A percentile compares a stretch with the other conserved stretches of the same genome.
Conservation (phyloP, 2,113 vertebrate species). For the Sterrhoptilus dennistouni region DNA sequence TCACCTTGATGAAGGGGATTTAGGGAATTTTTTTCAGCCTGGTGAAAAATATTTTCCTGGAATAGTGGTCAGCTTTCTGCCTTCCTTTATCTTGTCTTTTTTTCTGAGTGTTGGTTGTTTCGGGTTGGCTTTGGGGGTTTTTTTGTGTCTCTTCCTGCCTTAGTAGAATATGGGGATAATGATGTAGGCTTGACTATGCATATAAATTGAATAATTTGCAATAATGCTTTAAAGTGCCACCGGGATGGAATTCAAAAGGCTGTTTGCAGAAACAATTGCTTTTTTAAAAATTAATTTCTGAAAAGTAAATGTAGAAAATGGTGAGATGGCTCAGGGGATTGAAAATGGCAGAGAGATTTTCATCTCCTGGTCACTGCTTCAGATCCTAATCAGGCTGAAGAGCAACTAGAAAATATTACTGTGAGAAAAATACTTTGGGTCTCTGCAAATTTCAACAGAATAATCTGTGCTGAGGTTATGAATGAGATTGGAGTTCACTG, state of each 20-base stretch:
- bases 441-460: neutral
- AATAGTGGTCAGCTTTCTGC: neutral
- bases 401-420: neutral
- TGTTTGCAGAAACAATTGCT: conserved; percentile 54
- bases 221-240: conserved; percentile 31
- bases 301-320: conserved; percentile 46
- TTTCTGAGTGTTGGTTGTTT: neutral
- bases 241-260: neutral
- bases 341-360: neutral
- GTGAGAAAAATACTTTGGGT: neutral
- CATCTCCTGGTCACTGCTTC: neutral
- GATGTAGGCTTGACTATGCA: conserved; percentile 58
- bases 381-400: neutral
- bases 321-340: neutral
- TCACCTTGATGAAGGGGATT: conserved; percentile 1
- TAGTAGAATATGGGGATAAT: neutral
- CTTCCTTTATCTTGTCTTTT: neutral
- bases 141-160: neutral
- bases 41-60: neutral
- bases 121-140: neutral
- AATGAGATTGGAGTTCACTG: neutral
- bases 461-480: neutral
- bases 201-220: conserved; percentile 70
- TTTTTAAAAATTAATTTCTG: conserved; percentile 32
- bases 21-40: neutral